Evolutionary conservation across 1,140 invertebrate species (phyloP).

Genomic region (Pseudomyrmex cubaensis): DNA sequence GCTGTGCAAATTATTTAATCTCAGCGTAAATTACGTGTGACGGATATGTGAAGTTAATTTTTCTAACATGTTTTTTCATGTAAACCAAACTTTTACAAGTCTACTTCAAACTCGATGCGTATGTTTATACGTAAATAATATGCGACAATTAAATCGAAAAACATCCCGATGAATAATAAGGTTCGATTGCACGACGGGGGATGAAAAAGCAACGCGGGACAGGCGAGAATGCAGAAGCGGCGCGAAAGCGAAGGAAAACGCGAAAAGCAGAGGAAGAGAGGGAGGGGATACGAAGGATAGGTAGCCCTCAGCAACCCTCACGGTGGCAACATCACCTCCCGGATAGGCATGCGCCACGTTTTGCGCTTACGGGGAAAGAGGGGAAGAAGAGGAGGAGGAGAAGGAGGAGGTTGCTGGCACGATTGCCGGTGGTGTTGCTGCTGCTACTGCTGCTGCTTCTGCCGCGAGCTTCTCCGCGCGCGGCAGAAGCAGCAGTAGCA

Average conservation of each 20-base stretch:
- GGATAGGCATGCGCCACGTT: conserved; percentile 53
- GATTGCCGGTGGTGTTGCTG: too few species aligned
- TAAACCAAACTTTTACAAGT: not conserved
- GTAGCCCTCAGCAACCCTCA: conserved; percentile 36
- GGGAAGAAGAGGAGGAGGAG: too few species aligned
- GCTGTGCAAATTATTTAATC: too few species aligned
- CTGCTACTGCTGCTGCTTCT: too few species aligned
- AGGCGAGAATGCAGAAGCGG: not conserved
- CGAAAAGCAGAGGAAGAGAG: not conserved
- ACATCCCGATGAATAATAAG: conserved; percentile 9
- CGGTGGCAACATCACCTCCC: conserved; percentile 51
- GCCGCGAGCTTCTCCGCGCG: conserved; percentile 46
- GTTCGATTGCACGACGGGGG: conserved; percentile 1
- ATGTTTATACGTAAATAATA: conserved; percentile 4
- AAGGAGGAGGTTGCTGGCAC: too few species aligned
- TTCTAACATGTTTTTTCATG: not conserved
- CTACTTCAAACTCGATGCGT: not conserved
- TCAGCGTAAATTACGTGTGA: too few species aligned
- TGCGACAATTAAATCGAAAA: conserved; percentile 11
- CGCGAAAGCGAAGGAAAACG: not conserved
- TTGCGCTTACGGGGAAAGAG: too few species aligned
- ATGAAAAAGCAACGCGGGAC: conserved; percentile 13
- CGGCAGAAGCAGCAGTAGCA: conserved; percentile 41
- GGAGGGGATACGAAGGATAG: not conserved
- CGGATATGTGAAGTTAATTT: not conserved